Percentiles rank a stretch among this genome's conserved stretches.
Conservation (phyloP, 2,113 vertebrate species). For the Antigone vipio region DNA sequence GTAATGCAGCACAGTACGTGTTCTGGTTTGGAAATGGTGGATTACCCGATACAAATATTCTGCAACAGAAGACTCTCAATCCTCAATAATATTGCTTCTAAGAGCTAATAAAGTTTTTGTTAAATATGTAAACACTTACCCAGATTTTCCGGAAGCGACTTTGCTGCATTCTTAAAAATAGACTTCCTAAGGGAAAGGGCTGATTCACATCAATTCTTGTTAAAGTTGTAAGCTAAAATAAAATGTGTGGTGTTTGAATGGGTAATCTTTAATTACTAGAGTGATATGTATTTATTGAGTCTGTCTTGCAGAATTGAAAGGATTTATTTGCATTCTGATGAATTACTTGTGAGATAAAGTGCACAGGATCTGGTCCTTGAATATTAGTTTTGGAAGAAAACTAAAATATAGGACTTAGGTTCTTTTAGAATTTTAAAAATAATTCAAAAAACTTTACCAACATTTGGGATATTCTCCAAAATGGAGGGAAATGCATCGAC, state of each 20-base stretch:
- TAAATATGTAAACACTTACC: not conserved
- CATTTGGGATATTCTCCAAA: not conserved
- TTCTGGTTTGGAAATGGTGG: not conserved
- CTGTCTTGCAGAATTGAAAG: not conserved
- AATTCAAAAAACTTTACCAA: not conserved
- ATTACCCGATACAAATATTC: not conserved
- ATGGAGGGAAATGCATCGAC: not conserved
- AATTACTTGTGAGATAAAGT: not conserved
- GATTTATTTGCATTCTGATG: not conserved
- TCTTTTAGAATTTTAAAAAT: not conserved
- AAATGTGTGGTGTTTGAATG: not conserved
- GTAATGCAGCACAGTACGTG: not conserved
- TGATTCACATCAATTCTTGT: not conserved
- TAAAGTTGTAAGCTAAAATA: not conserved
- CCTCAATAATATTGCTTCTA: not conserved
- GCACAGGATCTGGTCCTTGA: not conserved
- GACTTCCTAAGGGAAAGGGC: not conserved
- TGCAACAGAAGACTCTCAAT: not conserved
- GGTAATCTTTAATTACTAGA: not conserved
- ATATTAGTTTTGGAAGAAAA: not conserved
- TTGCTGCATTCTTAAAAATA: not conserved
- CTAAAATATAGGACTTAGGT: not conserved
- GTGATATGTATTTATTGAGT: not conserved
- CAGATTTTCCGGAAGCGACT: not conserved
- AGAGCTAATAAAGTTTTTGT: not conserved